These are phyloP conservation scores for Hippocampus kuda DNA, from an alignment of 2,797 vertebrate genomes.

Conservation along the genomic window DNA sequence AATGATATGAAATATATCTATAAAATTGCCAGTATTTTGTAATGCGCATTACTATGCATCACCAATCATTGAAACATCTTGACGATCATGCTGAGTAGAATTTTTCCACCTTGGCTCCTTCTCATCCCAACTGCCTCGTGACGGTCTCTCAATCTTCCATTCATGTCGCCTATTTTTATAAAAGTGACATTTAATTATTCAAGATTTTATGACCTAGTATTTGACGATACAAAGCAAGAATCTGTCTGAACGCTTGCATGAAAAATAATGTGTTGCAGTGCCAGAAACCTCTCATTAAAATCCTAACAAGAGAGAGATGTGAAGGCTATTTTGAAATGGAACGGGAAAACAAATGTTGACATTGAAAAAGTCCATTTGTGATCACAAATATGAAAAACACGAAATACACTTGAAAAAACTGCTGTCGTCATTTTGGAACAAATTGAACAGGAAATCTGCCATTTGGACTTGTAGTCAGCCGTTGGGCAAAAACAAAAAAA, in stretches of 20 bases:
- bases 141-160: background rate
- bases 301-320: background rate
- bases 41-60: too few relatives aligned
- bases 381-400: too few relatives aligned
- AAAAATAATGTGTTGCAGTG: background rate
- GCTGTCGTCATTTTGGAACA: too few relatives aligned
- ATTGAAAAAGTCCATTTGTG: too few relatives aligned
- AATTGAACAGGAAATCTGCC: too few relatives aligned
- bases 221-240: background rate
- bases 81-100: conserved; percentile 10
- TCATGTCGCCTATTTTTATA: background rate
- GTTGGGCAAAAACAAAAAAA: too few relatives aligned
- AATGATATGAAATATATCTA: too few relatives aligned
- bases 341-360: background rate
- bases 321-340: background rate
- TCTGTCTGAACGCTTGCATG: background rate
- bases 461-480: too few relatives aligned
- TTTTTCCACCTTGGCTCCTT: background rate
- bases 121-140: background rate
- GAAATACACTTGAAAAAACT: too few relatives aligned
- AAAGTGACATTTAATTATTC: background rate
- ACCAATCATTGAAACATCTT: too few relatives aligned
- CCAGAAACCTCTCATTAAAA: background rate
- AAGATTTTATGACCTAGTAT: background rate
- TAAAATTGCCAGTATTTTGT: too few relatives aligned